These are phyloP conservation scores for Apocheima hispidaria DNA, from an alignment of 2,888 invertebrate genomes.

Conservation along the genomic window DNA sequence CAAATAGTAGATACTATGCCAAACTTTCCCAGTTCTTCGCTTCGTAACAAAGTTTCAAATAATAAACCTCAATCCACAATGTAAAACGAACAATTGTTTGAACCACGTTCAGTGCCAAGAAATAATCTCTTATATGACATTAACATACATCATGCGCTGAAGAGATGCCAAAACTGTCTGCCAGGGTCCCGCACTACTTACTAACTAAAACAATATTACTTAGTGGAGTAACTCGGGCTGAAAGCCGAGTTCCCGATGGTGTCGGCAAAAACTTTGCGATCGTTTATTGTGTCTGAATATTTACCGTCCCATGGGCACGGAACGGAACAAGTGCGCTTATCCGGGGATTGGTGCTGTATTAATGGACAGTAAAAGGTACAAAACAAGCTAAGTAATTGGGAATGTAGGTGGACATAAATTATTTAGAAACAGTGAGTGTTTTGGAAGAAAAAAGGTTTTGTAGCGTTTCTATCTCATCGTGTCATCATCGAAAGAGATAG, in stretches of 20 bases:
- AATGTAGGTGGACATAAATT: not conserved
- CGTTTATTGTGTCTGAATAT: conserved; percentile 32
- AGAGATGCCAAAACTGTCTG: conserved; percentile 80
- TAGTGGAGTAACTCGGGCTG: conserved; percentile 60
- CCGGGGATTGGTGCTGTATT: conserved; percentile 9
- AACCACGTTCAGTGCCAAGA: conserved; percentile 78
- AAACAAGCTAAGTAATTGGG: conserved; percentile 20
- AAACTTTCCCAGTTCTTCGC: not conserved
- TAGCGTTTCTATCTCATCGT: too few species aligned
- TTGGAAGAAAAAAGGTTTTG: not conserved
- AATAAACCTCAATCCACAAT: conserved; percentile 22
- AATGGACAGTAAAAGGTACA: conserved; percentile 12
- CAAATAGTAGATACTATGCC: not conserved
- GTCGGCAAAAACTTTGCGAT: conserved; percentile 31
- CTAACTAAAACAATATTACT: conserved; percentile 82
- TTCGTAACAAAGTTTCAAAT: conserved; percentile 12
- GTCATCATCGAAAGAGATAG: too few species aligned
- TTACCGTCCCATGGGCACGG: conserved; percentile 16
- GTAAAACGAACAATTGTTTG: conserved; percentile 54
- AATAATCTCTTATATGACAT: conserved; percentile 83
- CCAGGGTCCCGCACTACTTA: conserved; percentile 70
- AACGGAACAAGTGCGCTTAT: conserved; percentile 12
- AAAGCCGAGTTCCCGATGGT: conserved; percentile 28
- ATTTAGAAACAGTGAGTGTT: not conserved
- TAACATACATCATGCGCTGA: conserved; percentile 80